A percentile compares a stretch with the other conserved stretches of the same genome.
Evolutionary conservation across 2,797 vertebrate species (phyloP).

Genomic region (Peromyscus aztecus): DNA sequence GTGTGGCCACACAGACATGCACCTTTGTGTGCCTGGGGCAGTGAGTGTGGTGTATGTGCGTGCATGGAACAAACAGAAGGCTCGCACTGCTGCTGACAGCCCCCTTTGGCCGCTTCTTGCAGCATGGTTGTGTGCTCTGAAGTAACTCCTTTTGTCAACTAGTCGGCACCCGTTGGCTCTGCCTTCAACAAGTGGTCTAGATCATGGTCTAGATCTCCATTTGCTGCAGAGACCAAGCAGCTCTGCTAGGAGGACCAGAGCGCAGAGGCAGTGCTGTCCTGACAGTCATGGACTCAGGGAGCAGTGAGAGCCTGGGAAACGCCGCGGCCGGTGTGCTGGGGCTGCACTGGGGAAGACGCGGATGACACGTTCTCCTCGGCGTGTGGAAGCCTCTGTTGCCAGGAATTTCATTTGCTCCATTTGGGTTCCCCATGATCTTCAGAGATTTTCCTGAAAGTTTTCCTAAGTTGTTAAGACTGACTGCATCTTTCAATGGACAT

Average conservation of each 20-base stretch:
- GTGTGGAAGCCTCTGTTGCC: accelerated
- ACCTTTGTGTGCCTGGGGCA: accelerated
- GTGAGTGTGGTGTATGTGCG: accelerated
- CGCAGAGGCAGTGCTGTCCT: accelerated
- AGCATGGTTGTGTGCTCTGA: neutral
- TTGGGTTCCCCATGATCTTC: neutral
- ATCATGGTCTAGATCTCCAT: neutral
- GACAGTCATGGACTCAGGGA: accelerated
- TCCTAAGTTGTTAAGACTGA: neutral
- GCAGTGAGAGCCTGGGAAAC: neutral
- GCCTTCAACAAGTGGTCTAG: slow-evolving; percentile 76
- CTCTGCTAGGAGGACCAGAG: neutral
- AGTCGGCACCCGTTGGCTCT: neutral
- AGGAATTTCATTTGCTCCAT: neutral
- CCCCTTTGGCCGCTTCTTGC: neutral
- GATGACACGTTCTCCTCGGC: accelerated
- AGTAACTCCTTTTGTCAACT: neutral
- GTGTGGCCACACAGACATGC: accelerated
- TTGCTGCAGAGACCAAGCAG: neutral
- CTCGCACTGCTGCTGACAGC: neutral
- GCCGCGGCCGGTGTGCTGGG: neutral
- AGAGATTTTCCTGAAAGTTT: neutral
- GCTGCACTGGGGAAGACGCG: accelerated
- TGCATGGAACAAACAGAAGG: neutral
- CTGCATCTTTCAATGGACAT: neutral